phyloP scores from a whole-genome alignment of 2,888 invertebrate genomes.

The Drosophila flavopinicola region DNA sequence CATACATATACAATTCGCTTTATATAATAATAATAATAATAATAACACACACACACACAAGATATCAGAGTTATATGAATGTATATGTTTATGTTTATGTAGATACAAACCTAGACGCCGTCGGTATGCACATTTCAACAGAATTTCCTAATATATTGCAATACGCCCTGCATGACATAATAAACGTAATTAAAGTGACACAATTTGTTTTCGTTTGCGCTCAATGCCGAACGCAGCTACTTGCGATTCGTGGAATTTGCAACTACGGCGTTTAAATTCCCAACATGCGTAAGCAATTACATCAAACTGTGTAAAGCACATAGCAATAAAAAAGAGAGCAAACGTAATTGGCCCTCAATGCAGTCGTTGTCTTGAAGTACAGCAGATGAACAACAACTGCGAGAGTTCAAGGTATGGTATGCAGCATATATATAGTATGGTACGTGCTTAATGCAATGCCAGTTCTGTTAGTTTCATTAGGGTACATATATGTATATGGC shows the following conservation, averaged over 20 bases:
- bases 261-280: slow-evolving; percentile 12
- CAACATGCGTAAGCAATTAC: slow-evolving; percentile 15
- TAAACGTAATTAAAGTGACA: slow-evolving; percentile 57
- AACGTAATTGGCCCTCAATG: slow-evolving; percentile 1
- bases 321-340: not conserved
- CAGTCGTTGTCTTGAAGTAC: slow-evolving; percentile 19
- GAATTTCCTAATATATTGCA: slow-evolving; percentile 83
- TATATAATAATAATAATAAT: slow-evolving; percentile 14
- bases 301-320: slow-evolving; percentile 6
- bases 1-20: slow-evolving; percentile 30
- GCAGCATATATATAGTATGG: not conserved
- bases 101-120: slow-evolving; percentile 82
- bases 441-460: slow-evolving; percentile 8
- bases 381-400: slow-evolving; percentile 1
- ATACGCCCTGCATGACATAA: slow-evolving; percentile 83
- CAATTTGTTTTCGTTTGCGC: slow-evolving; percentile 47
- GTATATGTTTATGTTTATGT: slow-evolving; percentile 1
- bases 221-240: slow-evolving; percentile 18
- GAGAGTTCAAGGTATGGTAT: not conserved
- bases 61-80: slow-evolving; percentile 3
- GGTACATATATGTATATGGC: not conserved
- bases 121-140: slow-evolving; percentile 84
- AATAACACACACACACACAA: slow-evolving; percentile 21
- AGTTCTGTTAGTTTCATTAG: not conserved
- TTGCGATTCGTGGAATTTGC: slow-evolving; percentile 10